These are phyloP conservation scores for Caloenas nicobarica DNA, from an alignment of 2,113 vertebrate species.

Conservation along the genomic window DNA sequence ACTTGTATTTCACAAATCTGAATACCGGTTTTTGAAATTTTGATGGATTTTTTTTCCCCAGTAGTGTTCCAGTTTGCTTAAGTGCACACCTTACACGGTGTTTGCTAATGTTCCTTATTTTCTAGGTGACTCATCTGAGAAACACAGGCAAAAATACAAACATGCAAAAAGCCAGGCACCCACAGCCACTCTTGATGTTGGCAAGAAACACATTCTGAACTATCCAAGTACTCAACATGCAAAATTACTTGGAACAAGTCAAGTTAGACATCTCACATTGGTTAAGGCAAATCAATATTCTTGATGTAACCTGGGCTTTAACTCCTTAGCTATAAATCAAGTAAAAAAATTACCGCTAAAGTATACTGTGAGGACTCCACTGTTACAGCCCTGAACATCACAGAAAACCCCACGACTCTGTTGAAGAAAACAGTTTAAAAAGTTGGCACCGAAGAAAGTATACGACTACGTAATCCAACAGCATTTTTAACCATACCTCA, in stretches of 20 bases:
- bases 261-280: background rate
- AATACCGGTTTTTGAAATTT: background rate
- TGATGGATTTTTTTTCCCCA: background rate
- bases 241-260: background rate
- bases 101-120: slow-evolving; percentile 4
- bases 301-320: background rate
- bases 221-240: background rate
- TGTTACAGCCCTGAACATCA: background rate
- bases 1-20: background rate
- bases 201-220: background rate
- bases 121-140: background rate
- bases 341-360: background rate
- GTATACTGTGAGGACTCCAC: background rate
- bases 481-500: background rate
- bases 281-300: background rate
- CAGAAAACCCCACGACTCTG: background rate
- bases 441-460: background rate
- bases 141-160: background rate
- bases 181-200: background rate
- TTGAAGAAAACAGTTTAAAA: background rate
- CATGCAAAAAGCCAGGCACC: background rate
- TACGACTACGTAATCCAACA: background rate
- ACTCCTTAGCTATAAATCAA: background rate
- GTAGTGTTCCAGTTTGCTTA: background rate
- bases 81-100: background rate